Evolutionary conservation across 2,113 vertebrate genomes (phyloP).

Genomic region (Chloroceryle aenea): DNA sequence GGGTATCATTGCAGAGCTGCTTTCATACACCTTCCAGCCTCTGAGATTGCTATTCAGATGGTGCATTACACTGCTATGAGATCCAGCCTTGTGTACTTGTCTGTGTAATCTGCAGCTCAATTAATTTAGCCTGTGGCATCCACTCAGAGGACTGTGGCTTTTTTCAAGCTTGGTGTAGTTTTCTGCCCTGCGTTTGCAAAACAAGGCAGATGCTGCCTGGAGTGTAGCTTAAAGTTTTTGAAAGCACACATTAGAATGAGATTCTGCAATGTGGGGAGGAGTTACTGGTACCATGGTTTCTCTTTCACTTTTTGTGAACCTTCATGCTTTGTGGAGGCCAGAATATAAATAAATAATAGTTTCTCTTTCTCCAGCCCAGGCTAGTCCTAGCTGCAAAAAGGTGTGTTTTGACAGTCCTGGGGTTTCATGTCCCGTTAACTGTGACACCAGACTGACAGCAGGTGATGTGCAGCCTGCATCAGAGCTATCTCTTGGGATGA

Average conservation of each 20-base stretch:
- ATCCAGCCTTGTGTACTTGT: background rate
- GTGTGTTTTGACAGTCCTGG: background rate
- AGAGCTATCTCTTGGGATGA: background rate
- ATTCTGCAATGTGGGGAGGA: background rate
- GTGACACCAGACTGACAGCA: background rate
- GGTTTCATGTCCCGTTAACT: background rate
- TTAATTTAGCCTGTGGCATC: background rate
- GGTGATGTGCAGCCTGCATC: background rate
- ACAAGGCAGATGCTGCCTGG: background rate
- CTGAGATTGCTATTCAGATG: background rate
- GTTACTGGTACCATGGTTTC: background rate
- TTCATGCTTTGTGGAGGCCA: background rate
- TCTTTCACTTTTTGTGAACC: background rate
- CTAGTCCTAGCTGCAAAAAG: background rate
- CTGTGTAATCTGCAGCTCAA: background rate
- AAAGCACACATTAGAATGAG: background rate
- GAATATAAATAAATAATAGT: background rate
- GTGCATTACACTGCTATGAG: background rate
- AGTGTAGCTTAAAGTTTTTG: background rate
- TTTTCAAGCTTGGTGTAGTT: background rate
- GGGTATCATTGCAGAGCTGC: background rate
- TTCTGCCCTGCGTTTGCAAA: background rate
- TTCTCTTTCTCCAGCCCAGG: background rate
- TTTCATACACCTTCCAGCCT: background rate
- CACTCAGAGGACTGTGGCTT: background rate